Evolutionary conservation across 2,797 vertebrate species (phyloP), one percentile per base, ranked within the genome.

Genomic region (Dicrostonyx torquatus): DNA sequence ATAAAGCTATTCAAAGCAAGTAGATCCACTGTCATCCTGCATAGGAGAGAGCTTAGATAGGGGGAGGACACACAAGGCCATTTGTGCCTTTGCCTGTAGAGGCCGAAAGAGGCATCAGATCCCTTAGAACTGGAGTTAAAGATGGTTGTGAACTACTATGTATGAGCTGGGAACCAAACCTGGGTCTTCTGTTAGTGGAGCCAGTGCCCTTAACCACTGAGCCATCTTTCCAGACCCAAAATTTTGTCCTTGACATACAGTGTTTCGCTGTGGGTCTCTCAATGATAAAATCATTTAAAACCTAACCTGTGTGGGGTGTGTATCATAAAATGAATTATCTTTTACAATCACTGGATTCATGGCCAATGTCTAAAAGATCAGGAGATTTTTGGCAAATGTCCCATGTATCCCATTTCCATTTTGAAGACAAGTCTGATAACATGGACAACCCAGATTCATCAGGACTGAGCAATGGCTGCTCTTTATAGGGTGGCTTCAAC

Each of bases 41-140:
- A 20, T 12, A 34, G 0, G 2, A 82, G 60, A 64, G 40, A 0
- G 0, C 26, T 40, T 29, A 68, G 45, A 5, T 48, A 50, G 0
- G 14, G 29, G 43, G 15, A 82, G 34, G 15, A 9, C 60, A 83
- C 40, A 83, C 22, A 82, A 14, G 50, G 29, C 22, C 20, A 73
- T 40, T 13, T 73, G 70, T 73, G 37, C 37, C 70, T 45, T 3
- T 75, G 13, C 24, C 24, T 45, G 13, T 14, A 75, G 24, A 75
- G 24, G 11, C 40, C 2, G 22, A 18, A 75, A 75, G 72, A 75
- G 24, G 13, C 24, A 45, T 45, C 72, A 45, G 22, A 75, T 45
- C 13, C 24, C 40, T 40, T 29, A 7, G 22, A 75, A 43, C 40
- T 43, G 22, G 40, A 75, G 40, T 75, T 75, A 8, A 11, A 45